Base-by-base conservation (phyloP, 2,888 invertebrate genomes). In the Erannis defoliaria region DNA sequence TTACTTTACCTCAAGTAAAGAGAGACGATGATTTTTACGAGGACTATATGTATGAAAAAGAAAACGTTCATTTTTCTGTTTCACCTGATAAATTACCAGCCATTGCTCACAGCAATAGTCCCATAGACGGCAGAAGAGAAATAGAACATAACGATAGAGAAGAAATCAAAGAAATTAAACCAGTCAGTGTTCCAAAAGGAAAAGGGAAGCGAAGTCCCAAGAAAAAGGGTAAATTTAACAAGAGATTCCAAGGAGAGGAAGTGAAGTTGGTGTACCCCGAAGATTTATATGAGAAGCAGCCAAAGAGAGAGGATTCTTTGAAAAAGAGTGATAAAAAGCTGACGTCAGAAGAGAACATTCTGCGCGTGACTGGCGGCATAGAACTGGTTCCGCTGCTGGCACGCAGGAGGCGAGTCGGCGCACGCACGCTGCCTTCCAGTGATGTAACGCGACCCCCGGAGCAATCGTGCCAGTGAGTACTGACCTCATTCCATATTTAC, bases 321-420 rank as follows among this genome's bases (percentile, higher is more conserved):
- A 70, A 63, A 56, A 61, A 57, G 14, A 68, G 58, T 19, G 82
- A 84, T 46, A 86, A 86, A 63, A 88, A 90, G 50, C 72, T 72
- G 14, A 93, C 93, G 3, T 91, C 93, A 16, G 93, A 93, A 64
- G 80, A 81, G 10, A 75, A 83, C 16, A 88, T 93, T 54, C 68
- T 92, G 18, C 81, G 86, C 63, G 77, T 93, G 64, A 95, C 94
- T 1, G 95, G 95, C 18, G 97, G 96, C 19, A 94, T 96, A 50
- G 97, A 97, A 85, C 89, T 97, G 76, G 97, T 97, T 56, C 96
- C 97, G 1, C 87, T 97, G 50, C 85, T 97, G 67, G 96, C 96
- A 19, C 94, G 95, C 66, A 94, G 95, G 71, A 91, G 96, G 62
- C 84, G 89, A 5, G 83, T 90, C 4, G 93, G 92, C n/a, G 89